Base-by-base conservation (phyloP, 2,113 vertebrate genomes). In the Epinephelus cyanopodus region DNA sequence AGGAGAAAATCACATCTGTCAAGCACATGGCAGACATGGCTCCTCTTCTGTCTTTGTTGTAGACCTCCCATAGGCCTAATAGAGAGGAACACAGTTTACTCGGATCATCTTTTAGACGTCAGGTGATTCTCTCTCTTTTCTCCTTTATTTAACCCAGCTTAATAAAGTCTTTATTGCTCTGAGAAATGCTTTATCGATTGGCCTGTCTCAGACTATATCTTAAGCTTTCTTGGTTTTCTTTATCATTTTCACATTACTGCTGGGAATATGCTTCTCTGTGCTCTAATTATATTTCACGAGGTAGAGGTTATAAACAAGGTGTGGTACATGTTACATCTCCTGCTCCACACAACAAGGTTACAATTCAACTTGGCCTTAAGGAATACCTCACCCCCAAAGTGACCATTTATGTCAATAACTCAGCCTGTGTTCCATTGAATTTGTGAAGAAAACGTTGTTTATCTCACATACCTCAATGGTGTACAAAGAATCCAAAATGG, bases 101-200 rank as follows among this genome's bases (percentile, higher is more conserved):
- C 61, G 62, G 47, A 85, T 77, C 56, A 80, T 76, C 50, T 70
- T 12, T 58, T 17, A 69, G 78, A 73, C 64, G 69, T 72, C 63
- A 79, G 57, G 58, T 75, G 33, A 70, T 53, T 69, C 58, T 74
- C n/a, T 37, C 47, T 70, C 52, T 52, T 85, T 83, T 81, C 92
- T 79, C 53, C 74, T 92, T 83, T 86, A 79, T 89, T 90, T 81
- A 83, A 87, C 63, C 71, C 45, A 68, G 58, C 78, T 91, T 92
- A 92, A 95, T 93, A 92, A 90, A 86, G 82, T 84, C 67, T 92
- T 84, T 89, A 90, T 92, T 94, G 90, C 88, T 85, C 33, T 74
- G 84, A 92, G 89, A 84, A 92, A 84, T 76, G 79, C 71, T 82
- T 65, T 89, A 93, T 94, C 83, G 89, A 95, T 93, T 92, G 72